Evolutionary conservation across 2,888 invertebrate species (phyloP), one percentile per base, ranked within the genome.

Genomic region (Trichogramma dendrolimi): DNA sequence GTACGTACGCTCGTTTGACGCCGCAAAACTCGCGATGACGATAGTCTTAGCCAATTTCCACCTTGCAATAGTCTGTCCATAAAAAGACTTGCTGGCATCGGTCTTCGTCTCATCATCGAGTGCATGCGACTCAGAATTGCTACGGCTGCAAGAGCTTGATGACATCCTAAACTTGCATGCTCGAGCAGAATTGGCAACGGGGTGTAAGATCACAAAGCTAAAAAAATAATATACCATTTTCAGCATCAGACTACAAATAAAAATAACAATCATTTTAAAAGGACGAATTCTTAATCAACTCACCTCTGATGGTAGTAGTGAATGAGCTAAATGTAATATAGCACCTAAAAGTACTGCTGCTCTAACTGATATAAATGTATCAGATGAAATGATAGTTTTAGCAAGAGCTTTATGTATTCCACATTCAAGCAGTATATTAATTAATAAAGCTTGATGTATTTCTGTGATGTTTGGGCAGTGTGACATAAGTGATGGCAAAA

Each of bases 281-380:
- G 27, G 3, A 27, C 27, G 27, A 27, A 10, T 6, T 49, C 6
- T 11, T 49, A 49, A 11, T n/a, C 5, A 6, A 5, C 5, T 14
- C 47, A 66, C 66, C 77, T 94, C 93, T 55, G 92, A 86, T 58
- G 96, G 96, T 75, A 96, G 82, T 71, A 94, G 85, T 57, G 88
- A 84, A 80, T 94, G 92, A 73, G 90, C 89, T 77, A 96, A 83
- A 80, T 94, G 91, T 71, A 96, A 81, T 58, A 97, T 83, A 81
- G 95, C 94, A 62, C 90, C 90, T 70, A 96, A 82, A 60, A 97
- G 82, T 68, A 96, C 89, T 14, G 96, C 95, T 55, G 96, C 93
- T 70, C 94, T 86, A 68, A 96, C 92, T 63, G 94, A 94, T 71
- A 96, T 88, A 76, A 92, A 90, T 14, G 90, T 89, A 77, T 96